phyloP scores from a whole-genome alignment of 1,140 invertebrate genomes.

The Nautilus pompilius region DNA sequence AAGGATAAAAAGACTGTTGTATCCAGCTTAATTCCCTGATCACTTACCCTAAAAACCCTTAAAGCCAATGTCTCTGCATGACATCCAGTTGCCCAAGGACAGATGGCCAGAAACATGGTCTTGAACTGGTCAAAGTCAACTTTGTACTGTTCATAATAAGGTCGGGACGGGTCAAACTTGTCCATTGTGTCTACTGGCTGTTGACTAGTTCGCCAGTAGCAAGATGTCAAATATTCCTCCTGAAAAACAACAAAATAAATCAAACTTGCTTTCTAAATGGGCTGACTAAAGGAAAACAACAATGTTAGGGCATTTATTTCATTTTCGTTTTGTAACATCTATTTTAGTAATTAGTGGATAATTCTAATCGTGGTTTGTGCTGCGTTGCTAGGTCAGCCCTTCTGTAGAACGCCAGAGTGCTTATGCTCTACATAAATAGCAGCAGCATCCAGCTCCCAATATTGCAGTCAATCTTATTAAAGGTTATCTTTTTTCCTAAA shows the following conservation, averaged over 20 bases:
- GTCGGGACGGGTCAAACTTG: constrained; percentile 58
- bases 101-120: constrained; percentile 76
- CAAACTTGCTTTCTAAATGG: not conserved
- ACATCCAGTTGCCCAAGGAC: constrained; percentile 82
- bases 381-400: too few relatives aligned
- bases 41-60: constrained; percentile 77
- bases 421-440: too few relatives aligned
- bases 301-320: not conserved
- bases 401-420: too few relatives aligned
- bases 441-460: too few relatives aligned
- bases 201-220: constrained; percentile 52
- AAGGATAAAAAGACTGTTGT: not conserved
- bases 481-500: too few relatives aligned
- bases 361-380: too few relatives aligned
- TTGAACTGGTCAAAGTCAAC: constrained; percentile 89
- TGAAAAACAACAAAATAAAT: constrained; percentile 19
- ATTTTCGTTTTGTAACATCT: too few relatives aligned
- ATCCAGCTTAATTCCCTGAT: not conserved
- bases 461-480: too few relatives aligned
- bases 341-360: too few relatives aligned
- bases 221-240: constrained; percentile 69
- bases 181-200: constrained; percentile 46
- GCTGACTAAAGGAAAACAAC: constrained; percentile 5
- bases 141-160: constrained; percentile 80
- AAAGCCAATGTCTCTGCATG: constrained; percentile 74